Evolutionary conservation across 2,888 invertebrate genomes (phyloP).

Genomic region (Bhutanitis thaidina): DNA sequence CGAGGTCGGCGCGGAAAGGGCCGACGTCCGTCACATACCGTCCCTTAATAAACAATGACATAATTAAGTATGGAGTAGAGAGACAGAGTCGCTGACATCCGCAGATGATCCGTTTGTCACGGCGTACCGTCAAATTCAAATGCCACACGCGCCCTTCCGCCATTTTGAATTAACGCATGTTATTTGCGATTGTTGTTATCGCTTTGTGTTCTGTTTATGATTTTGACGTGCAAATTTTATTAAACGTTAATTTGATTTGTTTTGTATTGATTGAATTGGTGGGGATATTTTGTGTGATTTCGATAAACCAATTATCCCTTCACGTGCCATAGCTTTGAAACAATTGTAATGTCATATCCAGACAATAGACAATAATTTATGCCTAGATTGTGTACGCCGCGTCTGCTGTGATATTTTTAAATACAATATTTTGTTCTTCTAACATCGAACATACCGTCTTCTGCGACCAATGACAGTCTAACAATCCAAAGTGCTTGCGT

Average conservation of each 20-base stretch:
- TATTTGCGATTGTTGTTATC: not conserved
- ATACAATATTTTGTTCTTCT: no score
- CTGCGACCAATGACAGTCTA: no score
- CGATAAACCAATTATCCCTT: no score
- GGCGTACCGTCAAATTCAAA: slow-evolving; percentile 23
- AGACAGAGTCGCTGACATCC: slow-evolving; percentile 26
- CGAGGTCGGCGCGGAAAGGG: not conserved
- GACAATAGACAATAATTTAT: no score
- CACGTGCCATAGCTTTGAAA: no score
- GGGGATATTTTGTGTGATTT: no score
- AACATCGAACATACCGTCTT: no score
- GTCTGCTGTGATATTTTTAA: no score
- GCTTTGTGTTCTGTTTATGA: not conserved
- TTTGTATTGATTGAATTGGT: no score
- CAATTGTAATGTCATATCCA: no score
- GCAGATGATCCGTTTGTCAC: slow-evolving; percentile 31
- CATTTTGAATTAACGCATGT: slow-evolving; percentile 14
- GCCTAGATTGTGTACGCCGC: no score
- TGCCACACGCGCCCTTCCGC: slow-evolving; percentile 11
- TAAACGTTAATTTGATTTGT: not conserved
- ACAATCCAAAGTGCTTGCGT: no score
- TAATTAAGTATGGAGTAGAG: slow-evolving; percentile 31
- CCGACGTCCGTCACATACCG: slow-evolving; percentile 21
- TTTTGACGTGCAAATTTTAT: not conserved
- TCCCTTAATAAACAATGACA: slow-evolving; percentile 39